Base-by-base conservation (phyloP, 2,888 invertebrate species). In the Sinelater perroti region DNA sequence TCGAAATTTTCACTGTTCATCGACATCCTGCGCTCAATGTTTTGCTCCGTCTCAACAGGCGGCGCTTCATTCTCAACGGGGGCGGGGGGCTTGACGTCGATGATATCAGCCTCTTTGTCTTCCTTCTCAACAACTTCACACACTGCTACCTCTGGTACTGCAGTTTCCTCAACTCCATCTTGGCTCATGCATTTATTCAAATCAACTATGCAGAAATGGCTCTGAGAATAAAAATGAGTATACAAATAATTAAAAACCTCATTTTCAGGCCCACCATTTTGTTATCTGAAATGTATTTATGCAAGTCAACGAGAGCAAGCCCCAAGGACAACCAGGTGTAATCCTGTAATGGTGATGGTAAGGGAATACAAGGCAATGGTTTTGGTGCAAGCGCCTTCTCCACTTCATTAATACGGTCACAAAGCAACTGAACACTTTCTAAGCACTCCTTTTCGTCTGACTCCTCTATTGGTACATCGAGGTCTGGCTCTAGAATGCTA, bases 241-340 rank as follows among this genome's bases (percentile, higher is more conserved):
- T 35, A 35, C 1, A 35, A 35, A 35, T 35, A 4, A 6, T 18
- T n/a, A n/a, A n/a, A n/a, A n/a, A n/a, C 24, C n/a, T 17, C 40
- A 24, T 24, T 24, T 24, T 24, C 5, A 24, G 4, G 57, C 68
- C 46, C 73, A 77, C 76, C 70, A 82, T 80, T 73, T 79, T 79
- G 70, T 85, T 82, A 60, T 87, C 85, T 5, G 81, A 77, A 65
- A 89, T 83, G 69, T 87, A 83, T 38, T 83, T 79, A 72, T 89
- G 87, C 78, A 88, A 83, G 58, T 84, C 81, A 1, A 85, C 78
- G 44, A 90, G 75, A 50, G 86, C 85, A 60, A 83, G 82, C 4
- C 89, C 90, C 20, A 91, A 77, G 42, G 87, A 82, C 10, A 82
- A 67, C 90, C 90, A 91, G 30, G 84, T 83, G 40, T 82, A 80